These are phyloP conservation scores for Lineus longissimus DNA, from an alignment of 1,140 invertebrate species.

Conservation along the genomic window DNA sequence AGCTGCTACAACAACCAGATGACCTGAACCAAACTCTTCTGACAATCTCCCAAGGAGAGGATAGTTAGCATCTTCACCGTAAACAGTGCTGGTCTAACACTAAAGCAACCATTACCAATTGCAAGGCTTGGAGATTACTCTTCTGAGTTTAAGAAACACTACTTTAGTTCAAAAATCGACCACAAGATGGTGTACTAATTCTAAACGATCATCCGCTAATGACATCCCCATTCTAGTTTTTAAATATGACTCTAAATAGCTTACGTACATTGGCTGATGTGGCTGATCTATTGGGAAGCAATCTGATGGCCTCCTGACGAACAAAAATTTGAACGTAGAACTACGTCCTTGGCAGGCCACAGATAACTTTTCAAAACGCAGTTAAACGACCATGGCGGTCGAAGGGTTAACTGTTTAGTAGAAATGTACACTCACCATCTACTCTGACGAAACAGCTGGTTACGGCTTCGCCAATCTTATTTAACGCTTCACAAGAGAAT, in stretches of 20 bases:
- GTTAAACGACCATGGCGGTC: too few species aligned
- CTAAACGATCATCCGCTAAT: background rate
- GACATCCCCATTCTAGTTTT: background rate
- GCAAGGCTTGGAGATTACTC: too few species aligned
- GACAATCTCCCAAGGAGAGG: too few species aligned
- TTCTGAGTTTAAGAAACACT: too few species aligned
- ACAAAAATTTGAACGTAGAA: background rate
- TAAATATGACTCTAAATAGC: background rate
- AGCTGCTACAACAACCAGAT: too few species aligned
- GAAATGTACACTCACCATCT: constrained; percentile 54
- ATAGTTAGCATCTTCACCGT: too few species aligned
- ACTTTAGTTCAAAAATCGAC: too few species aligned
- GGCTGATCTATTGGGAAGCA: background rate
- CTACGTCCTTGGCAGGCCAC: background rate
- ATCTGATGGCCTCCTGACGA: background rate
- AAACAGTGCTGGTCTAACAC: too few species aligned
- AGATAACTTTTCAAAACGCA: background rate
- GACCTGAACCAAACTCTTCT: too few species aligned
- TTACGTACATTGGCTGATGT: background rate
- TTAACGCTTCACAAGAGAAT: constrained; percentile 86
- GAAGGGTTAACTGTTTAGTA: too few species aligned
- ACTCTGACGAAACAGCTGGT: constrained; percentile 40
- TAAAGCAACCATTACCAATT: too few species aligned
- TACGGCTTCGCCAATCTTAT: constrained; percentile 73
- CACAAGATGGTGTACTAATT: background rate